These are phyloP conservation scores for Urosaurus nigricauda DNA, from an alignment of 2,797 vertebrate genomes.

Conservation along the genomic window DNA sequence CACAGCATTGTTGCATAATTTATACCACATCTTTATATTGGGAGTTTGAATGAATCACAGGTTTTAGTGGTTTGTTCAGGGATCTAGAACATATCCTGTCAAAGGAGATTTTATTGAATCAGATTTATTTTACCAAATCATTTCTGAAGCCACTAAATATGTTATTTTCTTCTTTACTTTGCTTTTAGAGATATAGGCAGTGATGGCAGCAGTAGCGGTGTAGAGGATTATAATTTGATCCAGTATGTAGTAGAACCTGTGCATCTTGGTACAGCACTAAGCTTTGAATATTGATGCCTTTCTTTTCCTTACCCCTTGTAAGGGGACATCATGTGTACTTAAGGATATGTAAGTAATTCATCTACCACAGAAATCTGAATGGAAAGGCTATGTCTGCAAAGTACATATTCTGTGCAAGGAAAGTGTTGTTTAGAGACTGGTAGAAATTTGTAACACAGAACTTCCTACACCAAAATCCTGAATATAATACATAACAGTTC, in stretches of 20 bases:
- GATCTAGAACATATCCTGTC: not conserved
- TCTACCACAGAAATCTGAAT: not conserved
- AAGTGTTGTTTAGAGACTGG: too few species aligned
- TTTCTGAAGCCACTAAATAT: not conserved
- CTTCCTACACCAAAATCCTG: too few species aligned
- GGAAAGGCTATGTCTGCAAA: not conserved
- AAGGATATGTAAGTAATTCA: not conserved
- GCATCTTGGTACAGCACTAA: not conserved
- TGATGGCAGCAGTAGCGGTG: fast-evolving
- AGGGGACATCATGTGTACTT: too few species aligned
- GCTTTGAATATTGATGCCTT: not conserved
- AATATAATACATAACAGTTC: too few species aligned
- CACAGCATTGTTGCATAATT: not conserved
- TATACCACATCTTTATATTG: constrained; percentile 17
- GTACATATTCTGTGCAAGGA: too few species aligned
- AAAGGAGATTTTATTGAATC: not conserved
- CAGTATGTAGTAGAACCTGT: not conserved
- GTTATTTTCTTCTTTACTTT: not conserved
- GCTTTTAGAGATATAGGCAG: not conserved
- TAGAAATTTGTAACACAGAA: too few species aligned
- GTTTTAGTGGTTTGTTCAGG: constrained; percentile 4
- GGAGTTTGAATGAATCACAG: not conserved
- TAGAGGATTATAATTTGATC: not conserved
- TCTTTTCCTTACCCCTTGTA: not conserved
- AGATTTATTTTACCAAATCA: not conserved